These are phyloP conservation scores for Ernsta delagoae DNA, from an alignment of 2,888 invertebrate genomes.

Conservation along the genomic window DNA sequence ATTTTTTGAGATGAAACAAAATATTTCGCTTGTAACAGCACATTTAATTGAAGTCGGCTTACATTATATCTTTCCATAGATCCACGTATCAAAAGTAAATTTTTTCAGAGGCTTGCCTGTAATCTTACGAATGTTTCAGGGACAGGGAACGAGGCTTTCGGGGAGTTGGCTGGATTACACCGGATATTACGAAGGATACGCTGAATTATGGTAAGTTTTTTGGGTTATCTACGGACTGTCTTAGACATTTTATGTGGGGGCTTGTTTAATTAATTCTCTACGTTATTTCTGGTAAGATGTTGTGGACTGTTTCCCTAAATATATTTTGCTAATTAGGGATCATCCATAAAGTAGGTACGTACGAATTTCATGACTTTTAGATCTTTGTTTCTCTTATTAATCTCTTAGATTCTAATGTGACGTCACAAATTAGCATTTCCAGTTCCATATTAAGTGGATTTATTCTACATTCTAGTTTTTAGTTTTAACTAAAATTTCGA, in stretches of 20 bases:
- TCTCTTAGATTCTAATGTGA: too few species aligned
- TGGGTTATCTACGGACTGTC: background rate
- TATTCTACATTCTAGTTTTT: too few species aligned
- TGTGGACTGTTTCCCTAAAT: too few species aligned
- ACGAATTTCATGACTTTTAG: too few species aligned
- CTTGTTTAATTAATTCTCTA: background rate
- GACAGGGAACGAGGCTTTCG: slow-evolving; percentile 18
- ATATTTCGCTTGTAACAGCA: background rate
- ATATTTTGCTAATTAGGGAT: too few species aligned
- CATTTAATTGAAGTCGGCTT: background rate
- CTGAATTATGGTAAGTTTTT: slow-evolving; percentile 34
- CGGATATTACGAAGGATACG: slow-evolving; percentile 23
- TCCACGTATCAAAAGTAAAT: slow-evolving; percentile 20
- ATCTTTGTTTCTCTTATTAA: too few species aligned
- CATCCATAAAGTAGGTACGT: too few species aligned
- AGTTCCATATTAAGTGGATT: too few species aligned
- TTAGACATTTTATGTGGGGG: background rate
- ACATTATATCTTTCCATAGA: background rate
- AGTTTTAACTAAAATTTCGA: too few species aligned
- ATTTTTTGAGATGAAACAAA: background rate
- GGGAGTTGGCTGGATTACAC: slow-evolving; percentile 27
- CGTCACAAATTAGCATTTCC: too few species aligned
- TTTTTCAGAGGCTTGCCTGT: slow-evolving; percentile 23
- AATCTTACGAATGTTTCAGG: slow-evolving; percentile 36
- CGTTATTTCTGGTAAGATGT: background rate